Conservation (phyloP, 2,797 vertebrate species). For the Atherinosoma microstoma region DNA sequence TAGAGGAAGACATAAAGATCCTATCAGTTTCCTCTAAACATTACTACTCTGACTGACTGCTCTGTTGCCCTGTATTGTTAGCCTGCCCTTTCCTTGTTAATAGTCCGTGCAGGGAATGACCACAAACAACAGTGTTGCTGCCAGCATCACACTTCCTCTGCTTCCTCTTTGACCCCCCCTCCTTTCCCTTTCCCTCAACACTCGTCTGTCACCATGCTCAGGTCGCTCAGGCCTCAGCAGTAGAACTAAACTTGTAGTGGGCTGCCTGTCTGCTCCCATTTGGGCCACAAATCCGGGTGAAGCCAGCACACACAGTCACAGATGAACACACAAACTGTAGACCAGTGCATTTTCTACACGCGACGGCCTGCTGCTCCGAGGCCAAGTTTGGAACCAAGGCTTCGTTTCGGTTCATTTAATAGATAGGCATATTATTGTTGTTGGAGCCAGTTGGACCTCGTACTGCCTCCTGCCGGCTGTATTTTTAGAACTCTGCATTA, state of each 20-base stretch:
- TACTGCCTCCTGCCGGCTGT: background rate
- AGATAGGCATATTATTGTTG: conserved; percentile 14
- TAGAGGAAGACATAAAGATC: conserved; percentile 79
- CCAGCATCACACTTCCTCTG: conserved; percentile 62
- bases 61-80: conserved; percentile 60
- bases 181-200: background rate
- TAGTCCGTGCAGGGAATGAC: conserved; percentile 65
- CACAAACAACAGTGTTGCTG: conserved; percentile 54
- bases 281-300: conserved; percentile 65
- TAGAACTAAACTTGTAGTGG: conserved; percentile 47
- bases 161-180: conserved; percentile 24
- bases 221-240: conserved; percentile 42
- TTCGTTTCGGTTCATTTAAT: conserved; percentile 29
- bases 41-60: conserved; percentile 49
- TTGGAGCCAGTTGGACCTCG: background rate
- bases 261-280: conserved; percentile 52
- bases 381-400: conserved; percentile 35
- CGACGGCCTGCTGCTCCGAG: conserved; percentile 52
- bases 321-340: conserved; percentile 29
- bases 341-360: conserved; percentile 40
- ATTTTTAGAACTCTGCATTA: background rate
- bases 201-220: conserved; percentile 54
- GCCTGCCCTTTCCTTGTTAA: conserved; percentile 68
- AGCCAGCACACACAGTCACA: conserved; percentile 18
- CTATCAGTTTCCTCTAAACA: conserved; percentile 77